Evolutionary conservation across 2,113 vertebrate genomes (phyloP).

Genomic region (Zosterops hypoxanthus): DNA sequence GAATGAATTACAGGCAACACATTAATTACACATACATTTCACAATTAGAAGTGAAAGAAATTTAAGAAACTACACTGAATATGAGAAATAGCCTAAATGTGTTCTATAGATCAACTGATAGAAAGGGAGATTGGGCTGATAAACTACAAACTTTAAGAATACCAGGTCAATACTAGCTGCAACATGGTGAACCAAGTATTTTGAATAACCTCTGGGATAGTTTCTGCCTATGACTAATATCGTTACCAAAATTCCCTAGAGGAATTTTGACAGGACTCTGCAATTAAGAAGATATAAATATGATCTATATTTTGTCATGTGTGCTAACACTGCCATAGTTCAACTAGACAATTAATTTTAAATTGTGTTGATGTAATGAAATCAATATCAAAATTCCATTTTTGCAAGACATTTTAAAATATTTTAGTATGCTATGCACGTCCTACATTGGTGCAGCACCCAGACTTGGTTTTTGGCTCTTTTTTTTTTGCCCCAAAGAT

Average conservation of each 20-base stretch:
- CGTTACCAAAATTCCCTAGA: neutral
- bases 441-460: neutral
- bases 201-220: slow-evolving; percentile 39
- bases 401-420: neutral
- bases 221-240: slow-evolving; percentile 55
- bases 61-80: slow-evolving; percentile 20
- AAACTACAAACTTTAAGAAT: slow-evolving; percentile 22
- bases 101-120: slow-evolving; percentile 45
- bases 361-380: neutral
- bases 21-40: slow-evolving; percentile 42
- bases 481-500: neutral
- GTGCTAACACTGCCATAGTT: neutral
- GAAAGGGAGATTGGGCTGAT: slow-evolving; percentile 35
- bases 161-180: slow-evolving; percentile 24
- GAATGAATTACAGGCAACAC: neutral
- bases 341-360: neutral
- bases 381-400: neutral
- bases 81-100: neutral
- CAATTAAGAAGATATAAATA: neutral
- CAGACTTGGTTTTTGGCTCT: rapidly evolving
- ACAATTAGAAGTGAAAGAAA: slow-evolving; percentile 43
- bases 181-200: slow-evolving; percentile 38
- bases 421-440: neutral
- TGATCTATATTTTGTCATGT: neutral
- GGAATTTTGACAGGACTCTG: neutral